phyloP scores from a whole-genome alignment of 2,888 invertebrate species.

The Cryptophagus acutangulus region DNA sequence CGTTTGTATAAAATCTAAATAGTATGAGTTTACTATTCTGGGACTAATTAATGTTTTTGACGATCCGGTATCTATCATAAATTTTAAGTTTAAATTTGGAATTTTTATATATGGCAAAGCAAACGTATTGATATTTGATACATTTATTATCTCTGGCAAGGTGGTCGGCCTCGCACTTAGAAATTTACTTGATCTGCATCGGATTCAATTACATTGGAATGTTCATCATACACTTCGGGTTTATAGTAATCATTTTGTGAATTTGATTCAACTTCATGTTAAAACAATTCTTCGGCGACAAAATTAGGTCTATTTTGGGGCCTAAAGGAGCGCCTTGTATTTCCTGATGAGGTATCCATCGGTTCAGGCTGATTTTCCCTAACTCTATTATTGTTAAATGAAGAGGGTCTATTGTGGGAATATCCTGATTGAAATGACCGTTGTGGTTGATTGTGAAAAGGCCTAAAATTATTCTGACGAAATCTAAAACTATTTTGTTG shows the following conservation, averaged over 20 bases:
- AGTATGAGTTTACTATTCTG: no score
- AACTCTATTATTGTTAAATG: neutral
- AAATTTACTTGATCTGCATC: neutral
- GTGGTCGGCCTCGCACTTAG: neutral
- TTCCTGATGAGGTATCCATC: constrained; percentile 5
- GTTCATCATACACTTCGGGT: no score
- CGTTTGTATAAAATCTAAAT: no score
- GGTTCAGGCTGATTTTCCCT: constrained; percentile 3
- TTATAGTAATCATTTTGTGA: neutral
- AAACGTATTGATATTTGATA: neutral
- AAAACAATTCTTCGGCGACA: constrained; percentile 5
- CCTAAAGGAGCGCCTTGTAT: constrained; percentile 1
- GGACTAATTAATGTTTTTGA: constrained; percentile 1
- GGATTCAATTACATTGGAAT: neutral
- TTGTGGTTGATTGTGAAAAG: no score
- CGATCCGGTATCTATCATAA: neutral
- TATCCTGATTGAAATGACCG: no score
- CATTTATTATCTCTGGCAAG: no score
- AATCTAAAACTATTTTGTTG: constrained; percentile 2
- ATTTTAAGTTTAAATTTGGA: constrained; percentile 1
- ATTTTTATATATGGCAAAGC: neutral
- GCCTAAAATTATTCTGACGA: neutral
- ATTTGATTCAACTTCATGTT: constrained; percentile 3
- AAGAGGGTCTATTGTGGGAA: neutral
- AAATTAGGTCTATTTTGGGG: neutral